Conservation (phyloP, 2,113 vertebrate species). For the Corvus hawaiiensis region DNA sequence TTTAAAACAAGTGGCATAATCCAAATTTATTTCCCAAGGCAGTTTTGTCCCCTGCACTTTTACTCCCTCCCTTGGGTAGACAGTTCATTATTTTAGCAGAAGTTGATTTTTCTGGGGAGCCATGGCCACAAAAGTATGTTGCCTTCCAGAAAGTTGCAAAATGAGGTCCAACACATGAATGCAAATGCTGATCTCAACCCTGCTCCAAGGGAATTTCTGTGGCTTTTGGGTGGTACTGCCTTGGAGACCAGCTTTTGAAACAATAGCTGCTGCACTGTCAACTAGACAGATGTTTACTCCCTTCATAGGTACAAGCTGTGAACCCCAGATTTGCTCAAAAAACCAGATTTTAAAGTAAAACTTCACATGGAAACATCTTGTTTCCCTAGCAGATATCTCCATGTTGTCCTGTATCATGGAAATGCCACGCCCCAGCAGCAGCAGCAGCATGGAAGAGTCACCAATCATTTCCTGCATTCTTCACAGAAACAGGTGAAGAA, state of each 20-base stretch:
- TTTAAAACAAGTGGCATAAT: background rate
- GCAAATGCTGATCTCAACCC: background rate
- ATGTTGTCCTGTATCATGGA: background rate
- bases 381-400: background rate
- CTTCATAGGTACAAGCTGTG: background rate
- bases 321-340: background rate
- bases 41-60: background rate
- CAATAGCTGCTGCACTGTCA: background rate
- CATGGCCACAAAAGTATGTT: background rate
- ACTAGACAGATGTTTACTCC: background rate
- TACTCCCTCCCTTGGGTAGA: background rate
- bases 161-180: background rate
- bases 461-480: background rate
- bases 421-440: fast-evolving
- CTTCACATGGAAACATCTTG: fast-evolving
- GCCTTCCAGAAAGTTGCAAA: background rate
- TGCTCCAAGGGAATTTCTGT: background rate
- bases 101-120: background rate
- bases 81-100: background rate
- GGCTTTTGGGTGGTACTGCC: background rate
- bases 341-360: background rate
- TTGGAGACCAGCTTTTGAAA: background rate
- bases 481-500: background rate
- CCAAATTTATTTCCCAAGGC: background rate
- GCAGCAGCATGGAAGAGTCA: background rate